Evolutionary conservation across 2,888 invertebrate genomes (phyloP).

Genomic region (Anoncus sp.): DNA sequence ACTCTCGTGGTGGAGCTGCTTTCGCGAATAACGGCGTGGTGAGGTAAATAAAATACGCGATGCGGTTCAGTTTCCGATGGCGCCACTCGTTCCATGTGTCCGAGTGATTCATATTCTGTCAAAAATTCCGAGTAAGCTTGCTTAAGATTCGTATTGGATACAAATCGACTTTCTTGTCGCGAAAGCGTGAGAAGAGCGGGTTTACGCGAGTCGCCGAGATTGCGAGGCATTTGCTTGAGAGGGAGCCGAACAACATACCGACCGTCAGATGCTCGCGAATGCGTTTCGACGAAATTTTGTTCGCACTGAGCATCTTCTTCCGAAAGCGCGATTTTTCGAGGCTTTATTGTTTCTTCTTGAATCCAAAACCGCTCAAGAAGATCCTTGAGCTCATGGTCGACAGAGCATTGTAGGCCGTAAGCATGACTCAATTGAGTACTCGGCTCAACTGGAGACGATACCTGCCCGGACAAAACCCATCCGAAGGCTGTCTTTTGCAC

Average conservation of each 20-base stretch:
- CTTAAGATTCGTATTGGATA: neutral
- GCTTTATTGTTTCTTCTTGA: conserved; percentile 22
- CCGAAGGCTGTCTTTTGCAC: conserved; percentile 21
- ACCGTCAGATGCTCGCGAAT: conserved; percentile 26
- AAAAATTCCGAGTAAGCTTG: conserved; percentile 30
- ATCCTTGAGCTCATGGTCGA: conserved; percentile 37
- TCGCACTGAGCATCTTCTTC: conserved; percentile 50
- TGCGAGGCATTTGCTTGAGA: conserved; percentile 4
- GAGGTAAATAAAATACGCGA: conserved; percentile 16
- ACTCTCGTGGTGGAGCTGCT: conserved; percentile 29
- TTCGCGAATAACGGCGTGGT: conserved; percentile 20
- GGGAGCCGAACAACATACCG: conserved; percentile 40
- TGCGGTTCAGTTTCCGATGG: neutral
- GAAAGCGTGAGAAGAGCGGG: conserved; percentile 13
- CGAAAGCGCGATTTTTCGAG: neutral
- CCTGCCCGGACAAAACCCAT: conserved; percentile 15
- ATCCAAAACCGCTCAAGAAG: conserved; percentile 43
- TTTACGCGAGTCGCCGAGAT: conserved; percentile 13
- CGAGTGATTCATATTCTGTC: conserved; percentile 38
- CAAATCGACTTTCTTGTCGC: conserved; percentile 21
- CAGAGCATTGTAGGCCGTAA: conserved; percentile 35
- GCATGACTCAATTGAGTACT: neutral
- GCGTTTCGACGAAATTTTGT: conserved; percentile 26
- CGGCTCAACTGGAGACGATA: neutral
- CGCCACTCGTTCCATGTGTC: conserved; percentile 35